Conservation (phyloP, 53 echinoderm and acorn worm species). For the Pentamera pediparva region DNA sequence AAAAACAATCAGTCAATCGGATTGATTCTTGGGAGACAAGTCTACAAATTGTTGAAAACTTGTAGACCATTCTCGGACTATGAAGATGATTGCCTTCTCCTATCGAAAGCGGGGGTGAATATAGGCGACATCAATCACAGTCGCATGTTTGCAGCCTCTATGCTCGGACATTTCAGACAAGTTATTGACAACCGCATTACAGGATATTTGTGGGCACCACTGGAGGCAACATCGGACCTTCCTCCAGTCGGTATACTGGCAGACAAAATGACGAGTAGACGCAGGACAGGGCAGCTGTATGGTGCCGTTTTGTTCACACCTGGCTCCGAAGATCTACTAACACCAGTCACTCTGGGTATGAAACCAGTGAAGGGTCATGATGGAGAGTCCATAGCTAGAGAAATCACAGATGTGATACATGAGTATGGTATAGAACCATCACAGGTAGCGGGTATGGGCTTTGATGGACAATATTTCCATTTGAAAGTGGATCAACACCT, state of each 20-base stretch:
- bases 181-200: conserved; percentile 10
- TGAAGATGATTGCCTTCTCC: conserved; percentile 17
- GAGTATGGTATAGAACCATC: not conserved
- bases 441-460: not conserved
- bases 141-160: not conserved
- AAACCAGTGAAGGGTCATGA: conserved; percentile 1
- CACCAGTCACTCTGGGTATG: not conserved
- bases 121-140: conserved; percentile 32
- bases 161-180: not conserved
- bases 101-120: conserved; percentile 16
- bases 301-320: conserved; percentile 11
- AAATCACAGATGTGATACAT: not conserved
- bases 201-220: not conserved
- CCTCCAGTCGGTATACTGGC: conserved; percentile 25
- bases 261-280: conserved; percentile 6
- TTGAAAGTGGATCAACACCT: not conserved
- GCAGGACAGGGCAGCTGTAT: conserved; percentile 18
- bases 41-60: conserved; percentile 9
- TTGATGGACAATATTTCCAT: conserved; percentile 23
- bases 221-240: not conserved
- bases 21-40: conserved; percentile 21
- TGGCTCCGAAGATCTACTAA: not conserved
- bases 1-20: not conserved
- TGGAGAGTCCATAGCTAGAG: not conserved
- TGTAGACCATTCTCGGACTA: conserved; percentile 24